These are phyloP conservation scores for Drosophila merina DNA, from an alignment of 2,888 invertebrate species.

Conservation along the genomic window DNA sequence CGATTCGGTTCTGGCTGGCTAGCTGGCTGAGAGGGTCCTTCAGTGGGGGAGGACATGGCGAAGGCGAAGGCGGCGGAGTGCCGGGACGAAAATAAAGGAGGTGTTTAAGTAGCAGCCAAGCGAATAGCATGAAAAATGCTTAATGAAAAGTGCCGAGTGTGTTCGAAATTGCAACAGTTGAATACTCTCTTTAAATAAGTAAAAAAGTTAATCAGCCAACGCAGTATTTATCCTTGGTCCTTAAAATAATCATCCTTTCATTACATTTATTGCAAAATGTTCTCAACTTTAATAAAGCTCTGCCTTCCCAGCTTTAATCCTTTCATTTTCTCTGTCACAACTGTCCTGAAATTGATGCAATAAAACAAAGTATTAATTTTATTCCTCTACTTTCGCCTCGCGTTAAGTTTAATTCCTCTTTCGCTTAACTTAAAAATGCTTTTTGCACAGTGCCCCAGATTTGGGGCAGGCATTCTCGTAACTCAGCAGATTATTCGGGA, in stretches of 20 bases:
- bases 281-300: neutral
- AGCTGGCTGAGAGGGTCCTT: slow-evolving; percentile 26
- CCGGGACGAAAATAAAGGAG: neutral
- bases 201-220: neutral
- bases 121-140: slow-evolving; percentile 52
- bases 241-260: neutral
- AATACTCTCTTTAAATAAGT: slow-evolving; percentile 1
- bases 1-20: slow-evolving; percentile 47
- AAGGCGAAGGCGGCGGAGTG: neutral
- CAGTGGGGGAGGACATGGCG: neutral
- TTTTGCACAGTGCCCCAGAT: slow-evolving; percentile 37
- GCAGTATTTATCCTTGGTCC: neutral
- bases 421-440: slow-evolving; percentile 1
- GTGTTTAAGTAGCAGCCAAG: slow-evolving; percentile 61
- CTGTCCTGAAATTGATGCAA: neutral
- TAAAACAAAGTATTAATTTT: slow-evolving; percentile 8
- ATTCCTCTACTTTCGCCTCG: neutral
- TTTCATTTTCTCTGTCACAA: neutral
- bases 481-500: slow-evolving; percentile 42
- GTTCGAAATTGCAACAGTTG: slow-evolving; percentile 16
- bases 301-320: neutral
- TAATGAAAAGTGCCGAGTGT: slow-evolving; percentile 67
- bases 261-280: neutral
- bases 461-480: slow-evolving; percentile 21
- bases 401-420: slow-evolving; percentile 11